Evolutionary conservation across 1,140 invertebrate species (phyloP).

Genomic region (Dufourea novaeangliae): DNA sequence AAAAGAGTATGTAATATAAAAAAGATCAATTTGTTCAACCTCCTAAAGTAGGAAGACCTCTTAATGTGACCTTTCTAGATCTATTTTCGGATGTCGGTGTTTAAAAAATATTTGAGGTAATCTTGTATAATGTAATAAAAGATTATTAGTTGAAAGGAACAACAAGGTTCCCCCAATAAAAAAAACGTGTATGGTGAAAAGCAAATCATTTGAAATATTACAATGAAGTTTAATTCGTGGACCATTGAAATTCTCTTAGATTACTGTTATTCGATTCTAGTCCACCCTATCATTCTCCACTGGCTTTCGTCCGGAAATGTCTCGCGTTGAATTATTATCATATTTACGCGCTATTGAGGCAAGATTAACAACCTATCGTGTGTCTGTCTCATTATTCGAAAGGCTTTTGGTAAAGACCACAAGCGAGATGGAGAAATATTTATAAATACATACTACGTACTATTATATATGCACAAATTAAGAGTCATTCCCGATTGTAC

Average conservation of each 20-base stretch:
- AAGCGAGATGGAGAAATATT: conserved; percentile 39
- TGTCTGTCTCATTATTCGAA: conserved; percentile 39
- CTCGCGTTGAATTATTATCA: conserved; percentile 17
- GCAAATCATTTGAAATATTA: background rate
- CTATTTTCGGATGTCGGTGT: background rate
- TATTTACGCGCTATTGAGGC: conserved; percentile 47
- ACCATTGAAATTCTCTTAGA: background rate
- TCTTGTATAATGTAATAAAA: background rate
- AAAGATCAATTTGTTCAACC: background rate
- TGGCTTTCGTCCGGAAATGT: conserved; percentile 5
- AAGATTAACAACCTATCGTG: conserved; percentile 47
- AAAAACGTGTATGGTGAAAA: background rate
- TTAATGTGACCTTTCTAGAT: background rate
- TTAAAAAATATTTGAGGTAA: background rate
- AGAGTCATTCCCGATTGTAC: conserved; percentile 10
- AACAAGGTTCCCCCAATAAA: background rate
- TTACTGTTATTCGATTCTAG: background rate
- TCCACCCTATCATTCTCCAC: background rate
- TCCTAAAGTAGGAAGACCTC: background rate
- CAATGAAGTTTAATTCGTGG: background rate
- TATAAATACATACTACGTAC: conserved; percentile 36
- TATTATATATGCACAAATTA: conserved; percentile 42
- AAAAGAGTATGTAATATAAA: too few species aligned
- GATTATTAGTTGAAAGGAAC: background rate
- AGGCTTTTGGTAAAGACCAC: conserved; percentile 38